These are phyloP conservation scores for Hassar affinis DNA, from an alignment of 2,113 vertebrate species.

Conservation along the genomic window DNA sequence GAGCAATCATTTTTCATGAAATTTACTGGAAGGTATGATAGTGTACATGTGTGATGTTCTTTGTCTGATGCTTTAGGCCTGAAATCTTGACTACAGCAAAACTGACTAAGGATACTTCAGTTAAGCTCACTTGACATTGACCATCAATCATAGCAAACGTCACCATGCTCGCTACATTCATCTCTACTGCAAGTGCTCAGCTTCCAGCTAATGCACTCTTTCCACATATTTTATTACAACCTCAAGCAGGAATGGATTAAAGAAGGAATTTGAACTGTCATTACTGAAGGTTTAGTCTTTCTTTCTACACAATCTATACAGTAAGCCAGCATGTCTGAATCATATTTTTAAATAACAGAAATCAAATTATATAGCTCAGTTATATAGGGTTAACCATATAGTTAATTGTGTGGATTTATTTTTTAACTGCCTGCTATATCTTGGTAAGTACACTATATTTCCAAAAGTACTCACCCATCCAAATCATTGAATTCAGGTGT, in stretches of 20 bases:
- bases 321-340: not conserved
- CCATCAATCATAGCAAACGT: conserved; percentile 38
- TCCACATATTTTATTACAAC: conserved; percentile 33
- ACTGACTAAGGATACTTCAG: conserved; percentile 43
- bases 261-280: conserved; percentile 24
- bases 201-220: not conserved
- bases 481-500: no score
- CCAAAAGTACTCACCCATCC: no score
- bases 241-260: conserved; percentile 30
- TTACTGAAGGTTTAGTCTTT: conserved; percentile 11
- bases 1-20: conserved; percentile 49
- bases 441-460: no score
- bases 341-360: not conserved
- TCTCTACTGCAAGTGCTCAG: not conserved
- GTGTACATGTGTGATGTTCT: conserved; percentile 46
- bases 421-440: not conserved
- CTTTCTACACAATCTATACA: not conserved
- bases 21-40: conserved; percentile 45
- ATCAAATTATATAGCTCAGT: no score
- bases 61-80: conserved; percentile 15
- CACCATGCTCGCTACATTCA: not conserved
- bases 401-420: not conserved
- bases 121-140: conserved; percentile 41
- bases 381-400: no score
- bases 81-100: conserved; percentile 36